phyloP scores from a whole-genome alignment of 2,113 vertebrate genomes.

The Tachysurus vachellii region DNA sequence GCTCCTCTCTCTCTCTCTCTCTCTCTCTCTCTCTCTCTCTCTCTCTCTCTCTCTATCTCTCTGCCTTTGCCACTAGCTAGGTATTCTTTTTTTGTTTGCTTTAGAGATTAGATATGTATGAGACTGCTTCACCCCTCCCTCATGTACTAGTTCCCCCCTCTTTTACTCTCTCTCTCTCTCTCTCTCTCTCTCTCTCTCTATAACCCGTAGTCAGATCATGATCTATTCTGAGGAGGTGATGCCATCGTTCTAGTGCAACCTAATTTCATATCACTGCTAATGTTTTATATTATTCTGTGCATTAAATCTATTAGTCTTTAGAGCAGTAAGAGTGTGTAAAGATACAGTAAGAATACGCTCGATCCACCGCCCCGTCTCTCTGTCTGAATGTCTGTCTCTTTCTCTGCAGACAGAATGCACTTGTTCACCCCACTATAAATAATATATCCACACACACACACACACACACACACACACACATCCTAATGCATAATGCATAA shows the following conservation, averaged over 20 bases:
- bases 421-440: slow-evolving; percentile 50
- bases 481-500: slow-evolving; percentile 44
- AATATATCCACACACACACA: slow-evolving; percentile 38
- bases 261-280: not conserved
- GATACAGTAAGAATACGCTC: not conserved
- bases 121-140: slow-evolving; percentile 53
- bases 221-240: slow-evolving; percentile 36
- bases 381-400: not conserved
- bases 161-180: not conserved
- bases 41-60: slow-evolving; percentile 37
- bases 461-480: slow-evolving; percentile 18
- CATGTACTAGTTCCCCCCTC: not conserved
- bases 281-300: not conserved
- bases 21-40: slow-evolving; percentile 33
- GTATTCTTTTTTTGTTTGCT: slow-evolving; percentile 85
- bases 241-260: not conserved
- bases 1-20: slow-evolving; percentile 2
- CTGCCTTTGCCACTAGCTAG: slow-evolving; percentile 33
- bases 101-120: slow-evolving; percentile 90
- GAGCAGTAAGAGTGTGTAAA: not conserved
- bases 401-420: slow-evolving; percentile 41
- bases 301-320: not conserved
- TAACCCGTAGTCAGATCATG: not conserved
- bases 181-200: not conserved
- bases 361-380: slow-evolving; percentile 34